phyloP scores from a whole-genome alignment of 2,113 vertebrate genomes.

The Archilochus colubris region DNA sequence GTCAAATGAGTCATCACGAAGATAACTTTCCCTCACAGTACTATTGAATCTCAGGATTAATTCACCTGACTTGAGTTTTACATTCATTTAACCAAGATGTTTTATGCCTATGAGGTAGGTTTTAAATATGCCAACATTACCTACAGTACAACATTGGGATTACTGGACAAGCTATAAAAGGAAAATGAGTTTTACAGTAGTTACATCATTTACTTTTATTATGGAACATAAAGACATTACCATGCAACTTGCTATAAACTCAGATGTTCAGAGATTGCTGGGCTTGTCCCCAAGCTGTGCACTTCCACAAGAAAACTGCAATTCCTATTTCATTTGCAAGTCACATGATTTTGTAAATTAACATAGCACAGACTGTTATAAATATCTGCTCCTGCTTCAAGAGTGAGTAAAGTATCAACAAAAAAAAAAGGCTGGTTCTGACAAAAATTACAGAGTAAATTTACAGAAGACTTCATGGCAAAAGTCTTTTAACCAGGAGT shows the following conservation, averaged over 20 bases:
- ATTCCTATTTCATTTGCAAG: not conserved
- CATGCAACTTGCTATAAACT: not conserved
- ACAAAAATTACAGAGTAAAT: not conserved
- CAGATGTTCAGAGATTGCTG: not conserved
- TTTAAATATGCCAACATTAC: not conserved
- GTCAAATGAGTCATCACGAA: not conserved
- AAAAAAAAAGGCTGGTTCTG: not conserved
- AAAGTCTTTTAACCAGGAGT: not conserved
- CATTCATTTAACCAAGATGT: not conserved
- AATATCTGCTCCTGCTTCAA: not conserved
- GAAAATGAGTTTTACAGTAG: not conserved
- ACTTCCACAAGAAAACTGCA: not conserved
- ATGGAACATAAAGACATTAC: not conserved
- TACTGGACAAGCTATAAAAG: not conserved
- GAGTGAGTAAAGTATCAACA: not conserved
- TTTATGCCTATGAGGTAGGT: not conserved
- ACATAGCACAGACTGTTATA: not conserved
- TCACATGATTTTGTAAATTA: not conserved
- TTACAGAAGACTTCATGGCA: not conserved
- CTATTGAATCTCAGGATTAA: not conserved
- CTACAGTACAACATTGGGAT: not conserved
- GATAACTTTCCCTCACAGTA: not conserved
- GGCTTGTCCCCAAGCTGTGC: not conserved
- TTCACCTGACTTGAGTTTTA: not conserved
- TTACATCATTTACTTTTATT: not conserved